Percentiles rank a stretch among this genome's conserved stretches.
phyloP scores from a whole-genome alignment of 92 coral and sea anemone genomes.

The Porites cylindrica region DNA sequence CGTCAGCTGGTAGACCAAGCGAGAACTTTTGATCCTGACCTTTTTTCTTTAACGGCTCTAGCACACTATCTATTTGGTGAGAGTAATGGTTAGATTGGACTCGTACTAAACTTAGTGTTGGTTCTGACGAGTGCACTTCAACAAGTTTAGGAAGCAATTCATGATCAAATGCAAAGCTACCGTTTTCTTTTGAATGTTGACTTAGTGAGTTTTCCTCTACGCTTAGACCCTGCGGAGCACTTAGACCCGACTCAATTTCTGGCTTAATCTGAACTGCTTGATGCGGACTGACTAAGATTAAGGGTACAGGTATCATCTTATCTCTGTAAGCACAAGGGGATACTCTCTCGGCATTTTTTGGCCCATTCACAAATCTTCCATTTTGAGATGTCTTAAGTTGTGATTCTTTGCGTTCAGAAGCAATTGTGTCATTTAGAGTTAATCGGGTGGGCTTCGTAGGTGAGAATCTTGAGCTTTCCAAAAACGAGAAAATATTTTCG shows the following conservation, averaged over 20 bases:
- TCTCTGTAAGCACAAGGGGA: not conserved
- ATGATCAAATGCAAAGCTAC: constrained; percentile 73
- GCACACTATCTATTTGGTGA: not conserved
- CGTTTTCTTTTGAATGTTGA: not conserved
- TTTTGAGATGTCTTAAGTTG: not conserved
- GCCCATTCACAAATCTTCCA: not conserved
- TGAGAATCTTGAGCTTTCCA: not conserved
- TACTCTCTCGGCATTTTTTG: not conserved
- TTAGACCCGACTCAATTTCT: not conserved
- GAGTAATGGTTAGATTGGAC: not conserved
- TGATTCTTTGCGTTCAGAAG: not conserved
- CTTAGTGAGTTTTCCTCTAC: not conserved
- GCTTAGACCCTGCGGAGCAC: not conserved
- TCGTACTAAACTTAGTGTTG: not conserved
- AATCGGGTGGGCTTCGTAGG: not conserved
- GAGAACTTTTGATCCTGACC: not conserved
- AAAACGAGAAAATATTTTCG: not conserved
- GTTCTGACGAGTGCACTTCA: constrained; percentile 55
- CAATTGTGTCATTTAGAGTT: not conserved
- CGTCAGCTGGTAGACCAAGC: not conserved
- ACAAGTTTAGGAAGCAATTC: constrained; percentile 60
- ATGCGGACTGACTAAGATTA: not conserved
- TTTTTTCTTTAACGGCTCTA: not conserved
- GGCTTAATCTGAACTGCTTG: not conserved
- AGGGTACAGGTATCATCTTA: not conserved